Conservation (phyloP, 2,113 vertebrate genomes). For the Monopterus albus region DNA sequence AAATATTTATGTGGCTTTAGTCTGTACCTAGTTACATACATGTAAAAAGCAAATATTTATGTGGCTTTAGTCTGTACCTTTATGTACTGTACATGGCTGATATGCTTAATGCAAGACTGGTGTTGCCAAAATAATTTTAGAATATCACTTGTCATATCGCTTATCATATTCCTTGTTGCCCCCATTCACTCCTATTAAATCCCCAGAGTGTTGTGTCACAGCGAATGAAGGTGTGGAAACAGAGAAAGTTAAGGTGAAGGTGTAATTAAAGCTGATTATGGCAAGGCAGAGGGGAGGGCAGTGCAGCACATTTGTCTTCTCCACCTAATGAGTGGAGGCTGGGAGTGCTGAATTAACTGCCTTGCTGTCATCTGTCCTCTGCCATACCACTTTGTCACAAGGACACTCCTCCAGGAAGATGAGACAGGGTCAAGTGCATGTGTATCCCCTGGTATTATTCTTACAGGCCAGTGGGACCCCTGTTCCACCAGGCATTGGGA, state of each 20-base stretch:
- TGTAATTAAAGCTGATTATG: slow-evolving; percentile 75
- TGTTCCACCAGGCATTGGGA: slow-evolving; percentile 40
- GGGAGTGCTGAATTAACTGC: slow-evolving; percentile 60
- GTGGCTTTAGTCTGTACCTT: too few relatives aligned
- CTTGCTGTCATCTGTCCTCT: slow-evolving; percentile 43
- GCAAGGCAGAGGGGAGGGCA: slow-evolving; percentile 49
- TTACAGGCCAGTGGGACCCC: slow-evolving; percentile 44
- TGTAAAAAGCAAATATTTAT: too few relatives aligned
- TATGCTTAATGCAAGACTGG: background rate
- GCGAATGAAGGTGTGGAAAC: slow-evolving; percentile 37
- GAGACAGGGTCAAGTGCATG: slow-evolving; percentile 73
- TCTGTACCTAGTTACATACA: too few relatives aligned
- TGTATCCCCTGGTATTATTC: slow-evolving; percentile 54
- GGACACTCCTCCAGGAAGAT: slow-evolving; percentile 62
- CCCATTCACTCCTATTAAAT: background rate
- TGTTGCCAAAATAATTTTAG: background rate
- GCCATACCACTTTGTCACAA: slow-evolving; percentile 68
- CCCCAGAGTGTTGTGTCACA: slow-evolving; percentile 21
- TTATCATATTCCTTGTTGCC: background rate
- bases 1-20: too few relatives aligned
- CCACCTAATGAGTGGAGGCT: slow-evolving; percentile 62
- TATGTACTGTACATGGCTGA: background rate
- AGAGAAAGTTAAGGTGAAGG: slow-evolving; percentile 55
- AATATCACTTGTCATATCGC: too few relatives aligned
- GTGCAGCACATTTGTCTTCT: slow-evolving; percentile 59